phyloP scores from a whole-genome alignment of 2,888 invertebrate genomes.

The Nebria salina region DNA sequence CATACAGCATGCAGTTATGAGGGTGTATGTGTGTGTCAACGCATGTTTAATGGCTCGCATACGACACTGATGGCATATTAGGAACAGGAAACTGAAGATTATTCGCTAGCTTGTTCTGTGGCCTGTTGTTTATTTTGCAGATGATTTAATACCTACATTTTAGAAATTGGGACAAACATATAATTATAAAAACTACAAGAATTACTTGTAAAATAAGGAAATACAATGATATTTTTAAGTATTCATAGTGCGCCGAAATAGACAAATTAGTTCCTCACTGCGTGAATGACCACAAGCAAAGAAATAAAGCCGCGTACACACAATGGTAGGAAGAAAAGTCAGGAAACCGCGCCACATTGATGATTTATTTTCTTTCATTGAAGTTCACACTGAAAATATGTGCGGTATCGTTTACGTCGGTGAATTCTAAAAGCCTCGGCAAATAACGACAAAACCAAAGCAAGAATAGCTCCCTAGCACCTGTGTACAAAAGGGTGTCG shows the following conservation, averaged over 20 bases:
- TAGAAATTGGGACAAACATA: background rate
- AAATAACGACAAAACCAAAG: conserved; percentile 1
- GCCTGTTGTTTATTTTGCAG: background rate
- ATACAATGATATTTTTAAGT: too few relatives aligned
- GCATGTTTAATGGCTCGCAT: background rate
- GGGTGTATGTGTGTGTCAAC: background rate
- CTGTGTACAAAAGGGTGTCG: conserved; percentile 17
- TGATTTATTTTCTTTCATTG: conserved; percentile 38
- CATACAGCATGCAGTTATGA: background rate
- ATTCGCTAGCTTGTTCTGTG: conserved; percentile 35
- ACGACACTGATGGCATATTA: conserved; percentile 17
- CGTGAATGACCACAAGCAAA: conserved; percentile 17
- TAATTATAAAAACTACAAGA: conserved; percentile 10
- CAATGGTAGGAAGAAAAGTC: conserved; percentile 20
- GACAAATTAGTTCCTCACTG: background rate
- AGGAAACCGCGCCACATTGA: conserved; percentile 16
- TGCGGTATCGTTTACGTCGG: conserved; percentile 11
- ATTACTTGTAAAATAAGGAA: too few relatives aligned
- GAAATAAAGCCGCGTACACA: conserved; percentile 27
- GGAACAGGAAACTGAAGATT: conserved; percentile 39
- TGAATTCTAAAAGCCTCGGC: background rate
- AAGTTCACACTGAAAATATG: conserved; percentile 5
- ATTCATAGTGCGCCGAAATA: background rate
- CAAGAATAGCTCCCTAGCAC: conserved; percentile 13
- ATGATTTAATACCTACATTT: background rate